phyloP scores from a whole-genome alignment of 2,797 vertebrate species.

The Choloepus didactylus region DNA sequence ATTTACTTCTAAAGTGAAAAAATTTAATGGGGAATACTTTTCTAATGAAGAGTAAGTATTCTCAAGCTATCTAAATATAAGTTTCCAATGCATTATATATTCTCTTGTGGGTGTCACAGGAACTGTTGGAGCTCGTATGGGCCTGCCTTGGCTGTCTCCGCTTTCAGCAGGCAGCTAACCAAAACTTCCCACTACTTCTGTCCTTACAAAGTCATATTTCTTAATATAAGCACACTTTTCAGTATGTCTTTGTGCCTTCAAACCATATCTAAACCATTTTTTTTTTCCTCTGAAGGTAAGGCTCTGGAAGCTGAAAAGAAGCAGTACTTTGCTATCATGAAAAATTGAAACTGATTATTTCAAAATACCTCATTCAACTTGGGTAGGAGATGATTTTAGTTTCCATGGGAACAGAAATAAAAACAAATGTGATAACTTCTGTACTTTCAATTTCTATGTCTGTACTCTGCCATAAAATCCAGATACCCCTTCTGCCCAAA shows the following conservation, averaged over 20 bases:
- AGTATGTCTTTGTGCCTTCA: conserved; percentile 13
- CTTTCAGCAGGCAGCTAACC: not conserved
- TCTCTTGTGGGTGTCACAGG: not conserved
- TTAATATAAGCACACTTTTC: not conserved
- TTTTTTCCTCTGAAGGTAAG: conserved; percentile 30
- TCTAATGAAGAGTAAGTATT: not conserved
- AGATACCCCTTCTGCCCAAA: not conserved
- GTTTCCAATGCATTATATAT: not conserved
- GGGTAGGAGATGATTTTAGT: conserved; percentile 71
- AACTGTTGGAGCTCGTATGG: not conserved
- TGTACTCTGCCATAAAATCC: conserved; percentile 4
- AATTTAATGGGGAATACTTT: not conserved
- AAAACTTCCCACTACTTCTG: not conserved
- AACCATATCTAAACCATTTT: not conserved
- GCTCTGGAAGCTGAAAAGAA: conserved; percentile 62
- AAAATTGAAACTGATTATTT: conserved; percentile 78
- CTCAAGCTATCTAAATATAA: not conserved
- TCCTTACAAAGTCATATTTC: not conserved
- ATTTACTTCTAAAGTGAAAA: conserved; percentile 65
- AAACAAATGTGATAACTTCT: conserved; percentile 57
- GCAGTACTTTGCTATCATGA: conserved; percentile 53
- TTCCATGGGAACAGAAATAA: conserved; percentile 75
- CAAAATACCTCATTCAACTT: conserved; percentile 74
- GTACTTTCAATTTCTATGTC: not conserved
- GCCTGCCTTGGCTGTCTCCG: not conserved